Base-by-base conservation (phyloP, 2,113 vertebrate genomes). In the Burhinus oedicnemus region DNA sequence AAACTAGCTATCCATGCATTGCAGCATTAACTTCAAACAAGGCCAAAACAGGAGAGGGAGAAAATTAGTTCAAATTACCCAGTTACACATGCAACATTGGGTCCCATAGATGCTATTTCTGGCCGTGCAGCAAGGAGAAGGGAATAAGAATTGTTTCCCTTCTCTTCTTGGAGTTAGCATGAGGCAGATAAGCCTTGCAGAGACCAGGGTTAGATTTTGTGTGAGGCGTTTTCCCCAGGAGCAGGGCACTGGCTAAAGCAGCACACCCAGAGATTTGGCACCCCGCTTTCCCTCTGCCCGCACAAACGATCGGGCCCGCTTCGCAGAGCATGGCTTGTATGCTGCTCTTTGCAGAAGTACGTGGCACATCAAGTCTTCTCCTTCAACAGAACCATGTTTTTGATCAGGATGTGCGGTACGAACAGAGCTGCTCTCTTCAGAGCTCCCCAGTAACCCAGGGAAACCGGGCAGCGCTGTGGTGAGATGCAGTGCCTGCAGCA, bases 291-390 rank as follows among this genome's bases (percentile, higher is more conserved):
- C 57, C 27, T 32, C 61, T 38, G 44, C 58, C 42, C 19, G 1
- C 3, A 1, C 5, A 3, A 11, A 3, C 0, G 4, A 12, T 25
- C 36, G 30, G 30, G 45, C 9, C 38, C 2, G 0, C 77, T 58
- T 45, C 51, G 42, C 49, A 54, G 22, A 40, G 15, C 30, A 8
- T 0, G 3, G 25, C 19, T 8, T 36, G 13, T 22, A 47, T 47
- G 49, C 52, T 55, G 12, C 8, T 58, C 32, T 62, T 65, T 75
- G 36, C 12, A 15, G 32, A 87, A 69, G 20, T 12, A 36, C 1
- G 1, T 21, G 8, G 38, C 42, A 54, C 27, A 82, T 42, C 27
- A 47, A 79, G 26, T 11, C 19, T 51, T 29, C 47, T 9, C 17
- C 62, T 92, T 55, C 74, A 72, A n/a, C 16, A 58, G 54, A 94